Evolutionary conservation across 2,888 invertebrate genomes (phyloP).

Genomic region (Invenusta paracnida): DNA sequence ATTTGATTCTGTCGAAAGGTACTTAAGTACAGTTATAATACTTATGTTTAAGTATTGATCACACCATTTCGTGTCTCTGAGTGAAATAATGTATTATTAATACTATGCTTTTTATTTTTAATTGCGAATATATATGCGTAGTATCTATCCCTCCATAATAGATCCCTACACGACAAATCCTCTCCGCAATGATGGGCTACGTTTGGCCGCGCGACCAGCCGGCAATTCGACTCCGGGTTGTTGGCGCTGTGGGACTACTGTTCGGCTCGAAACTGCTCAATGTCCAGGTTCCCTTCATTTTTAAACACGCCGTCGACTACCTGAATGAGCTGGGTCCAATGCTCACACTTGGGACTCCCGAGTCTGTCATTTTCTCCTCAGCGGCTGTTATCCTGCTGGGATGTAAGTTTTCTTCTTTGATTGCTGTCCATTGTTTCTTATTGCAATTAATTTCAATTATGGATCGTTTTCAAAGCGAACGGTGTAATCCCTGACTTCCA

Average conservation of each 20-base stretch:
- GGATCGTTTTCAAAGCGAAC: neutral
- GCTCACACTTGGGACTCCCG: constrained; percentile 64
- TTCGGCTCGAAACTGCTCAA: constrained; percentile 69
- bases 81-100: too few species aligned
- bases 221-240: constrained; percentile 73
- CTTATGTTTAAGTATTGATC: too few species aligned
- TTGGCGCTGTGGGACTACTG: constrained; percentile 67
- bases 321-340: constrained; percentile 69
- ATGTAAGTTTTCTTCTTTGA: constrained; percentile 72
- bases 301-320: constrained; percentile 85
- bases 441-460: neutral
- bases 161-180: neutral
- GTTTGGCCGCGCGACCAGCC: constrained; percentile 89
- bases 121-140: too few species aligned
- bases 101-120: too few species aligned
- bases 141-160: too few species aligned
- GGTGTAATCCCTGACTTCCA: constrained; percentile 78
- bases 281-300: constrained; percentile 87
- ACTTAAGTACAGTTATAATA: too few species aligned
- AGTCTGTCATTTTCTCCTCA: constrained; percentile 69
- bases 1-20: too few species aligned
- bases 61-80: too few species aligned
- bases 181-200: constrained; percentile 71
- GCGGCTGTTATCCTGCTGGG: constrained; percentile 68
- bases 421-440: too few species aligned